phyloP scores from a whole-genome alignment of 2,797 vertebrate species.

The Setipinna tenuifilis region DNA sequence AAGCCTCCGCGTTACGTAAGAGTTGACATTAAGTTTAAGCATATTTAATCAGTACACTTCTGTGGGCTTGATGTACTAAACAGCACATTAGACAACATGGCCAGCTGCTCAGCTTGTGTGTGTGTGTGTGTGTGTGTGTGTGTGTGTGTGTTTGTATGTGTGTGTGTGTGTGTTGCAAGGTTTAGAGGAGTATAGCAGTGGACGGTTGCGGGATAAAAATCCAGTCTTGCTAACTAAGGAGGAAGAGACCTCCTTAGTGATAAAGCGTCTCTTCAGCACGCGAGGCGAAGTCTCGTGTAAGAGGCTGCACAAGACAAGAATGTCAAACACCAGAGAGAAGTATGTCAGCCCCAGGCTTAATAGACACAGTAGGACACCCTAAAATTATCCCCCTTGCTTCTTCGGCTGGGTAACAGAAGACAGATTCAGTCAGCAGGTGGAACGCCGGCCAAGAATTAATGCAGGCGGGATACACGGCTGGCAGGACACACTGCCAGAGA shows the following conservation, averaged over 20 bases:
- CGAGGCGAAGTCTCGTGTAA: no score
- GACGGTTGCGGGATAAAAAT: not conserved
- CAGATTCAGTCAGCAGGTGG: not conserved
- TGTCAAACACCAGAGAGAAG: not conserved
- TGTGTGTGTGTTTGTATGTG: no score
- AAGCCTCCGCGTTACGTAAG: not conserved
- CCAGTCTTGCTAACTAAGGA: not conserved
- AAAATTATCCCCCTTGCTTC: not conserved
- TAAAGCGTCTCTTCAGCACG: not conserved
- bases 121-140: no score
- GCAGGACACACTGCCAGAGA: no score
- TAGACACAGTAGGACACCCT: not conserved
- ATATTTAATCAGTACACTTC: not conserved
- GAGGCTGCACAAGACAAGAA: not conserved
- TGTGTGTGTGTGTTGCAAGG: not conserved
- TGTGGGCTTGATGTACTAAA: not conserved
- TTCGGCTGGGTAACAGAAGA: not conserved
- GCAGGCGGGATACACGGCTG: not conserved
- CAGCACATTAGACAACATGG: not conserved
- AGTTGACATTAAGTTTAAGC: slow-evolving; percentile 1
- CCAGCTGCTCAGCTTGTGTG: not conserved
- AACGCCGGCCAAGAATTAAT: not conserved
- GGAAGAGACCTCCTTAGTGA: not conserved
- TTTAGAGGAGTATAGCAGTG: not conserved
- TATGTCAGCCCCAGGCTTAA: not conserved